A percentile compares a stretch with the other conserved stretches of the same genome.
These are phyloP conservation scores for Podotricha telesiphe DNA, from an alignment of 2,888 invertebrate genomes.

Conservation along the genomic window DNA sequence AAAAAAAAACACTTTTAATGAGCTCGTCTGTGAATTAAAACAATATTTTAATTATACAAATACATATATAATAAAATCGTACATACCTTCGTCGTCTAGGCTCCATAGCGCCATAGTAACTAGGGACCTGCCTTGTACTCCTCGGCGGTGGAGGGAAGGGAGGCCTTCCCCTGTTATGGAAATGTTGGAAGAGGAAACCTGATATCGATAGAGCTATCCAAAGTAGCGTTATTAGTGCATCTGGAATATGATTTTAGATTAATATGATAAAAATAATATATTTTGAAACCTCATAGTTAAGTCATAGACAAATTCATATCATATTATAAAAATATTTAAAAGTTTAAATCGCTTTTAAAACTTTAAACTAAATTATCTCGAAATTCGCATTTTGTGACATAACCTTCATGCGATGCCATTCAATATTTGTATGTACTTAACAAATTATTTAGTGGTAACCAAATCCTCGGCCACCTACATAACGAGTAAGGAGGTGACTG, in stretches of 20 bases:
- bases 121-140: slow-evolving; percentile 69
- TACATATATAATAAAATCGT: not conserved
- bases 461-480: slow-evolving; percentile 14
- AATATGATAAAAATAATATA: not conserved
- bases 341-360: no score
- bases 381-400: no score
- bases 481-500: slow-evolving; percentile 16
- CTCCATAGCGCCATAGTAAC: slow-evolving; percentile 48
- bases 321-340: no score
- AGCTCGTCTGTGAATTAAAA: no score
- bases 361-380: no score
- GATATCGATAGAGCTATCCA: slow-evolving; percentile 81
- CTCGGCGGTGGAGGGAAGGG: slow-evolving; percentile 85
- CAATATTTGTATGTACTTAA: not conserved
- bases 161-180: slow-evolving; percentile 80
- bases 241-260: slow-evolving; percentile 63
- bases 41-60: no score
- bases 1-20: no score
- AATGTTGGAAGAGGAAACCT: slow-evolving; percentile 83
- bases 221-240: slow-evolving; percentile 77
- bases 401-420: no score
- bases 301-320: no score
- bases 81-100: slow-evolving; percentile 38
- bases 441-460: slow-evolving; percentile 8
- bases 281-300: no score